Evolutionary conservation across 2,113 vertebrate species (phyloP).

Genomic region (Oncorhynchus masou): DNA sequence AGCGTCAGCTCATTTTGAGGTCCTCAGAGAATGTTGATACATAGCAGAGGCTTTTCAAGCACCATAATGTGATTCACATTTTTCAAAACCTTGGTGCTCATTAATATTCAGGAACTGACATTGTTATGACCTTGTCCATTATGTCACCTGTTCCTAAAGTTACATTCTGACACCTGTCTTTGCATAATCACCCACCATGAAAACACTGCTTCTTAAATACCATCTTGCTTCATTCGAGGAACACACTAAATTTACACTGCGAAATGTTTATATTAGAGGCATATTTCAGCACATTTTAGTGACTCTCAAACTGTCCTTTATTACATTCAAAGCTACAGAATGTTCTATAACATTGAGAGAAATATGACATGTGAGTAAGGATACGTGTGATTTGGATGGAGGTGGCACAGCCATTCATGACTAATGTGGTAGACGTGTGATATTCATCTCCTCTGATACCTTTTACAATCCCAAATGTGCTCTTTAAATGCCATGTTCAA

Average conservation of each 20-base stretch:
- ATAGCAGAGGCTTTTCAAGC: background rate
- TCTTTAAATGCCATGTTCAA: slow-evolving; percentile 9
- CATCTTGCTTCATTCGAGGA: background rate
- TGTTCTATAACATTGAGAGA: background rate
- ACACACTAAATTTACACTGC: background rate
- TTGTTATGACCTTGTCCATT: background rate
- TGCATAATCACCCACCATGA: background rate
- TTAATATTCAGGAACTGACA: slow-evolving; percentile 5
- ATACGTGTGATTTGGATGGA: background rate
- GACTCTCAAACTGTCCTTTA: background rate
- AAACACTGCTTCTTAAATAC: too few species aligned
- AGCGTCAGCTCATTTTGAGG: too few species aligned
- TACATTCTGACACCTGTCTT: background rate
- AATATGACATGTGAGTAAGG: background rate
- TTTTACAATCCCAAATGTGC: slow-evolving; percentile 6
- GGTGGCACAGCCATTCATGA: background rate
- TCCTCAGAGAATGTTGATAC: background rate
- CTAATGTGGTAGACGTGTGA: background rate
- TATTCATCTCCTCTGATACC: background rate
- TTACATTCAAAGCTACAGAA: background rate
- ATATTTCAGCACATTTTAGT: too few species aligned
- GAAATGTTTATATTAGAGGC: background rate
- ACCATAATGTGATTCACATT: background rate
- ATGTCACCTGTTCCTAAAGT: background rate
- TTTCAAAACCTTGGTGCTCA: background rate